phyloP scores from a whole-genome alignment of 2,888 invertebrate genomes.

The Cryptus viduatorius region DNA sequence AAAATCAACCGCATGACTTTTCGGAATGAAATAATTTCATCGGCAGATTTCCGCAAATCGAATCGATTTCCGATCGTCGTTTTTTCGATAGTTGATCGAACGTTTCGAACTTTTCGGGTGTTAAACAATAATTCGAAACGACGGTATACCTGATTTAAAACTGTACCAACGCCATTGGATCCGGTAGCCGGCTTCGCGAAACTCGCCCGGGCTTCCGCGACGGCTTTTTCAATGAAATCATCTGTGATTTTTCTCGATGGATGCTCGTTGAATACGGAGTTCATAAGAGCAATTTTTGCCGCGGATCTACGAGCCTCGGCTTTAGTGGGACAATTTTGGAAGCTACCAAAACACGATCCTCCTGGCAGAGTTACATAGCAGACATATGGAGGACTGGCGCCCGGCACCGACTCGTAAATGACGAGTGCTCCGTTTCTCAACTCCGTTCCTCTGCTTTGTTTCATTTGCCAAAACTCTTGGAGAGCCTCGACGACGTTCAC shows the following conservation, averaged over 20 bases:
- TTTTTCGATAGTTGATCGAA: too few species aligned
- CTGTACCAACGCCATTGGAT: conserved; percentile 74
- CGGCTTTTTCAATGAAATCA: conserved; percentile 97
- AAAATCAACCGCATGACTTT: too few species aligned
- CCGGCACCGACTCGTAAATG: conserved; percentile 97
- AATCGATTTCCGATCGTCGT: too few species aligned
- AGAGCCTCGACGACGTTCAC: conserved; percentile 98
- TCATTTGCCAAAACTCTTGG: conserved; percentile 99
- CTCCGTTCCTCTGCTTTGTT: conserved; percentile 94
- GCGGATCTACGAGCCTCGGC: conserved; percentile 97
- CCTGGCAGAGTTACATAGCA: conserved; percentile 98
- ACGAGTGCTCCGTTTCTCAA: conserved; percentile 95
- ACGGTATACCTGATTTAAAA: conserved; percentile 50
- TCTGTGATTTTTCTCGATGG: conserved; percentile 96
- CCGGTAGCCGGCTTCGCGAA: conserved; percentile 81
- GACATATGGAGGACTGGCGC: conserved; percentile 95
- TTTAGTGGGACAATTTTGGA: conserved; percentile 97
- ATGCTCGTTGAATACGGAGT: conserved; percentile 98
- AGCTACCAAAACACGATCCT: conserved; percentile 98
- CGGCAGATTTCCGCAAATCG: too few species aligned
- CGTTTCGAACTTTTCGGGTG: background rate
- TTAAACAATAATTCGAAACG: background rate
- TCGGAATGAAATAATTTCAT: too few species aligned
- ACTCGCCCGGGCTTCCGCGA: conserved; percentile 95
- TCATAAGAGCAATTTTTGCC: conserved; percentile 98